phyloP scores from a whole-genome alignment of 2,888 invertebrate species.

The Chymomyza fuscimana region DNA sequence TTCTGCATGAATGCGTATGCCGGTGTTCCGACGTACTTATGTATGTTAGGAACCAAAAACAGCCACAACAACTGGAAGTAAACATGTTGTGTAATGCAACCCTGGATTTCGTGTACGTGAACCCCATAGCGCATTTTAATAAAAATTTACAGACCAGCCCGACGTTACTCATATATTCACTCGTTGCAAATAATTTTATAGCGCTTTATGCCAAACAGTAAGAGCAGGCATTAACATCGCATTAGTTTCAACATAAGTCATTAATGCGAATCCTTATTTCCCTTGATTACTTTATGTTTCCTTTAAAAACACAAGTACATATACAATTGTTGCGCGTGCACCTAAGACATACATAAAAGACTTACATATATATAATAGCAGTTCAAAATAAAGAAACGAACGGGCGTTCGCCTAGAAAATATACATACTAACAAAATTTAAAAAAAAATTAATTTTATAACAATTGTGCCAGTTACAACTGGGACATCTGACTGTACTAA shows the following conservation, averaged over 20 bases:
- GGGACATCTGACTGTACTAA: no score
- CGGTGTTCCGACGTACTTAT: slow-evolving; percentile 62
- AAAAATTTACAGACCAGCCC: slow-evolving; percentile 49
- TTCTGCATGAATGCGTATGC: slow-evolving; percentile 48
- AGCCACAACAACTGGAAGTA: slow-evolving; percentile 33
- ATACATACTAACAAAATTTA: no score
- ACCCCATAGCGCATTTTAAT: slow-evolving; percentile 74
- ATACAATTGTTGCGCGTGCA: not conserved
- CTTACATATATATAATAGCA: not conserved
- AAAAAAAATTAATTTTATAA: no score
- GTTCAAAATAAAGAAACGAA: no score
- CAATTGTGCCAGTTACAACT: no score
- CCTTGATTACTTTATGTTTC: not conserved
- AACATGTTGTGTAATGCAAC: slow-evolving; percentile 78
- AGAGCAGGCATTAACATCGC: not conserved
- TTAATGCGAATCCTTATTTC: not conserved
- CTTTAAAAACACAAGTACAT: no score
- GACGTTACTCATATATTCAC: slow-evolving; percentile 26
- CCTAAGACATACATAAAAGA: not conserved
- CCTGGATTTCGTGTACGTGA: slow-evolving; percentile 77
- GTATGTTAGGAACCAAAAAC: slow-evolving; percentile 43
- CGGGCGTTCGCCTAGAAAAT: no score
- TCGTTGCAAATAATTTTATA: slow-evolving; percentile 2
- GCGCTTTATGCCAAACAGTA: not conserved
- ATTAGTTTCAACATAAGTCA: not conserved